These are phyloP conservation scores for Campylorhamphus procurvoides DNA, from an alignment of 2,113 vertebrate genomes.

Conservation along the genomic window DNA sequence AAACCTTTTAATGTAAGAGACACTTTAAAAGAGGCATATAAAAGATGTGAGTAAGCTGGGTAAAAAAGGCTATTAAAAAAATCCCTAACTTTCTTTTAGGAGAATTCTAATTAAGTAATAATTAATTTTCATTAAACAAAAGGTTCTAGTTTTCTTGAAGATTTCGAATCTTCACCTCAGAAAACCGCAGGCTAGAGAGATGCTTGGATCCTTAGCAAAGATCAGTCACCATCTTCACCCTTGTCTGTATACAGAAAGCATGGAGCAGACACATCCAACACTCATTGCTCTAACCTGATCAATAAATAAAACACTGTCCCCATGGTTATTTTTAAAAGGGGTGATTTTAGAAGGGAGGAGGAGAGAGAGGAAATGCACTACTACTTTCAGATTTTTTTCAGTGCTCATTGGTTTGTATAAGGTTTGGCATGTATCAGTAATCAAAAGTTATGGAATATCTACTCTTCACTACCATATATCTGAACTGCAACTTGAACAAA, in stretches of 20 bases:
- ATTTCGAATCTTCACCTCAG: not conserved
- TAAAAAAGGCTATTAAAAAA: not conserved
- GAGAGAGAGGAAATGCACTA: not conserved
- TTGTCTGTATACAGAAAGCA: not conserved
- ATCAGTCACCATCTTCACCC: not conserved
- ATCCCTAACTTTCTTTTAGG: rapidly evolving
- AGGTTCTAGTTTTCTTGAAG: not conserved
- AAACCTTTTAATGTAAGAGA: not conserved
- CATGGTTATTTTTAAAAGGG: not conserved
- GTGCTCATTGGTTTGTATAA: not conserved
- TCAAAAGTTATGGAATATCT: not conserved
- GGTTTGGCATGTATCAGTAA: not conserved
- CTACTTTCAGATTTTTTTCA: not conserved
- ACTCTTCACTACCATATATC: not conserved
- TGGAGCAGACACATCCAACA: not conserved
- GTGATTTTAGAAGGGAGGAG: not conserved
- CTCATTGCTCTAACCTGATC: not conserved
- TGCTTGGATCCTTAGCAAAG: not conserved
- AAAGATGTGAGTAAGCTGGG: not conserved
- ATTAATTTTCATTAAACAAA: not conserved
- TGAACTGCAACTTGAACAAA: not conserved
- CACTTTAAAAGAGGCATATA: not conserved
- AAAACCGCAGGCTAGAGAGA: not conserved
- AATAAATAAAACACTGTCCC: not conserved
- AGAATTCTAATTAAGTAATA: not conserved